These are phyloP conservation scores for Orthosia incerta DNA, from an alignment of 2,888 invertebrate species.

Conservation along the genomic window DNA sequence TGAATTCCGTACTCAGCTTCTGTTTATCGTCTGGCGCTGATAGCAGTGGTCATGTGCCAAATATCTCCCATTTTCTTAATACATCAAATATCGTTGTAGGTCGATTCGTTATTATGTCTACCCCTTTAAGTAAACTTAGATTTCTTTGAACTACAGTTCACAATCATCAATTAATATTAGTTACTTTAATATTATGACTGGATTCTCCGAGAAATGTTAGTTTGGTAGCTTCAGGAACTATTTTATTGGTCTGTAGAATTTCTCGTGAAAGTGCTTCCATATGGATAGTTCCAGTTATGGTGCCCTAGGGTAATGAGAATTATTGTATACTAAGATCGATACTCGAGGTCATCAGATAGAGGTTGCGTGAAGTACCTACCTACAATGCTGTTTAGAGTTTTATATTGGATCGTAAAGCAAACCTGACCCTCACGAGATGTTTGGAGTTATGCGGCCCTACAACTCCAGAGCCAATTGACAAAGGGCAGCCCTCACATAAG, in stretches of 20 bases:
- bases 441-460: slow-evolving; percentile 59
- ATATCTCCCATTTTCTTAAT: slow-evolving; percentile 69
- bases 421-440: slow-evolving; percentile 50
- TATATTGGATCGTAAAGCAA: slow-evolving; percentile 60
- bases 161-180: slow-evolving; percentile 26
- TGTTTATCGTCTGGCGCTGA: slow-evolving; percentile 74
- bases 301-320: slow-evolving; percentile 19
- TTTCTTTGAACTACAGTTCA: slow-evolving; percentile 17
- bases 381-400: slow-evolving; percentile 17
- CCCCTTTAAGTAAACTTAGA: slow-evolving; percentile 6
- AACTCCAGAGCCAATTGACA: slow-evolving; percentile 66
- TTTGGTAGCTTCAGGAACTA: slow-evolving; percentile 34
- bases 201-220: slow-evolving; percentile 36
- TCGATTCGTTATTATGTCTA: slow-evolving; percentile 40
- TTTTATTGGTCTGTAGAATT: slow-evolving; percentile 39
- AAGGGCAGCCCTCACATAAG: slow-evolving; percentile 67
- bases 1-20: slow-evolving; percentile 76
- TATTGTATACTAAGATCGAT: slow-evolving; percentile 23
- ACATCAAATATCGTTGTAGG: slow-evolving; percentile 53
- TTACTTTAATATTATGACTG: slow-evolving; percentile 8
- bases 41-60: slow-evolving; percentile 69
- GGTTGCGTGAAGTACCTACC: slow-evolving; percentile 1
- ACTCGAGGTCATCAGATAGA: slow-evolving; percentile 1
- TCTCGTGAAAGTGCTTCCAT: slow-evolving; percentile 14
- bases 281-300: slow-evolving; percentile 31